phyloP scores from a whole-genome alignment of 1,140 invertebrate genomes.

The Parapsyche elsis region DNA sequence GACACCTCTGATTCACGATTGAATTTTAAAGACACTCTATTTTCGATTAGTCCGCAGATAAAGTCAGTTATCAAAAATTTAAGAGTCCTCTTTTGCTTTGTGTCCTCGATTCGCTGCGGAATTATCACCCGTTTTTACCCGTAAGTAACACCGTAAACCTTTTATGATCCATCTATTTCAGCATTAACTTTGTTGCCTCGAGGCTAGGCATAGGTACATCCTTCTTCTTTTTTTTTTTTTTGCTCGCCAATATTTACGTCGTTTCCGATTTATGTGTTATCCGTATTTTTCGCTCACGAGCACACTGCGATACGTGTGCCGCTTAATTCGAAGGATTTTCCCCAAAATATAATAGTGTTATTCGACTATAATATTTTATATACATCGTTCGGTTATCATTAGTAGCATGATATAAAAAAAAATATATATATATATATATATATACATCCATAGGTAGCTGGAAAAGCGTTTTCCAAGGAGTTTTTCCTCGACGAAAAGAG shows the following conservation, averaged over 20 bases:
- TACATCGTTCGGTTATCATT: too few species aligned
- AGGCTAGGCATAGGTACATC: too few species aligned
- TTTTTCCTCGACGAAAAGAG: not conserved
- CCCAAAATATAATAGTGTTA: too few species aligned
- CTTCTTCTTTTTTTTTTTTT: not conserved
- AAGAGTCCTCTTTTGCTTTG: not conserved
- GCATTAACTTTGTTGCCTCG: not conserved
- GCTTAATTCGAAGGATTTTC: too few species aligned
- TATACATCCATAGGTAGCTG: too few species aligned
- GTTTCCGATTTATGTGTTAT: not conserved
- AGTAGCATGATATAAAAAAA: too few species aligned
- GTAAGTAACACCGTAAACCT: conserved; percentile 6
- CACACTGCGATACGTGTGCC: too few species aligned
- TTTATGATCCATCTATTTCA: conserved; percentile 10
- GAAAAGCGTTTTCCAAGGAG: too few species aligned
- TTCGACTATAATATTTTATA: too few species aligned
- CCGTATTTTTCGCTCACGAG: not conserved
- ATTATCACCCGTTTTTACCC: not conserved
- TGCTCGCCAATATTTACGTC: not conserved
- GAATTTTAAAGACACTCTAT: not conserved
- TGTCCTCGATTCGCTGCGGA: not conserved
- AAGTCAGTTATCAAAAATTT: too few species aligned
- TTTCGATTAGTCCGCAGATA: too few species aligned
- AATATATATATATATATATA: too few species aligned
- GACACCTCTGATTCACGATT: not conserved